Evolutionary conservation across 2,888 invertebrate genomes (phyloP), one percentile per base, ranked within the genome.

Genomic region (Ophion obscuratus): DNA sequence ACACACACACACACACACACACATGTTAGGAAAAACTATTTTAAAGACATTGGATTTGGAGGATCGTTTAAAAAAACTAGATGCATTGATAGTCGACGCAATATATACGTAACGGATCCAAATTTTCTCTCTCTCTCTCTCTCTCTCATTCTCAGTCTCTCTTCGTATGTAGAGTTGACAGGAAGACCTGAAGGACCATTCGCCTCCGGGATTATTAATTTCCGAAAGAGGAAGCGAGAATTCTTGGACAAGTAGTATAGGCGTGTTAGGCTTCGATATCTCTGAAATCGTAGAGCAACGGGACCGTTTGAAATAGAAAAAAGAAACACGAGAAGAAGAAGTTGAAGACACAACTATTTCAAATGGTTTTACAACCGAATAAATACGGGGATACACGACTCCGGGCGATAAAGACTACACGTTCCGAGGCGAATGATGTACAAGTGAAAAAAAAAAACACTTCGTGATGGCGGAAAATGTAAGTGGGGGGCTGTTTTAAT

Each of bases 131-230:
- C 47, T 17, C 47, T 14, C 47, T 14, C 47, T 47, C 47, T 47
- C 14, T 47, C 3, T 47, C 14, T 47, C 14, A 36, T 36, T 7
- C 36, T 24, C 24, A 24, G 31, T 14, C 47, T 2, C 40, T 40
- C 6, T 40, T 9, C 40, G 9, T 9, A 40, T 40, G 59, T 31
- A 40, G 27, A 36, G 36, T 9, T 9, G 59, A 66, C 27, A 85
- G 78, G 87, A 87, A 87, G 85, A 70, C 67, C 75, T 78, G 68
- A 59, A 53, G 77, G 80, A 84, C 84, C 85, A 87, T 88, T 87
- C 88, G 83, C 85, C 81, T 84, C 81, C 20, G 78, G 47, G 83
- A 75, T 88, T 88, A 87, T 87, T 87, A 87, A 87, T 87, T 83
- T 81, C 75, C 61, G 73, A 76, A 76, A 47, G 53, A 76, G 76